Evolutionary conservation across 2,888 invertebrate species (phyloP).

Genomic region (Nymphalis c-album): DNA sequence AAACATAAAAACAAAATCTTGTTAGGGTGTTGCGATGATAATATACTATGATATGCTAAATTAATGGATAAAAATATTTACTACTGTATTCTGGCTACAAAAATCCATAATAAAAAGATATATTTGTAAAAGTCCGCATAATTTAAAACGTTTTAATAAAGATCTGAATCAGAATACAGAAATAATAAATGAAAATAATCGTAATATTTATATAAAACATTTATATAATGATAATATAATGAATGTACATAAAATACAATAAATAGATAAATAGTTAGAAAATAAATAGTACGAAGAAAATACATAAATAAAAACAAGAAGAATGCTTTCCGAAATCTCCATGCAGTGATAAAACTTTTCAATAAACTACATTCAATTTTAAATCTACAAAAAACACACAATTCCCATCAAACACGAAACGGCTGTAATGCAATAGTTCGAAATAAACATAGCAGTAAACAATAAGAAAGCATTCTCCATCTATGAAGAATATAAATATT

Average conservation of each 20-base stretch:
- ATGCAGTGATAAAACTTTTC: slow-evolving; percentile 45
- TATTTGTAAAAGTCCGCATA: too few relatives aligned
- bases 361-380: slow-evolving; percentile 24
- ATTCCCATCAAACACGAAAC: slow-evolving; percentile 44
- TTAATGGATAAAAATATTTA: slow-evolving; percentile 30
- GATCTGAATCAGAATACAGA: slow-evolving; percentile 24
- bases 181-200: slow-evolving; percentile 34
- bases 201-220: slow-evolving; percentile 20
- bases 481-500: slow-evolving; percentile 51
- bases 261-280: slow-evolving; percentile 25
- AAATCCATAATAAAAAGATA: slow-evolving; percentile 30
- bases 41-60: slow-evolving; percentile 4
- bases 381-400: slow-evolving; percentile 39
- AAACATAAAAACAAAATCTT: slow-evolving; percentile 50
- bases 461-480: slow-evolving; percentile 76
- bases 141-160: neutral
- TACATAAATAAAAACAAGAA: slow-evolving; percentile 51
- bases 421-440: slow-evolving; percentile 18
- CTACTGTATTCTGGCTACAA: slow-evolving; percentile 19
- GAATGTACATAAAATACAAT: slow-evolving; percentile 29
- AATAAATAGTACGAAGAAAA: slow-evolving; percentile 32
- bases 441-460: slow-evolving; percentile 28
- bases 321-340: slow-evolving; percentile 72
- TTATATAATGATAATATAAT: slow-evolving; percentile 25
- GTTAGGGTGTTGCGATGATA: slow-evolving; percentile 51